Evolutionary conservation across 2,113 vertebrate genomes (phyloP).

Genomic region (Gobiocypris rarus): DNA sequence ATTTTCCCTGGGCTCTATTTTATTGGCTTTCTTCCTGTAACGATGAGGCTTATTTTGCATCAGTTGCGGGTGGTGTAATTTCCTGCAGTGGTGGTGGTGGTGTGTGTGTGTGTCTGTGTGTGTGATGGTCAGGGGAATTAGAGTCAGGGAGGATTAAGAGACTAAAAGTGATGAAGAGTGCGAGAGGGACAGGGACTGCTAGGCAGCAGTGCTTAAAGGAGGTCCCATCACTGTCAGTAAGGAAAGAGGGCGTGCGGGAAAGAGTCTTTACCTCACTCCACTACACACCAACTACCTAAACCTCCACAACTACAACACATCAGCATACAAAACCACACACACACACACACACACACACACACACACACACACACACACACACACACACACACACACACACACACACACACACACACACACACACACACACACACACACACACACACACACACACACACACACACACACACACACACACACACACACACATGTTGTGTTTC

Average conservation of each 20-base stretch:
- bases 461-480: constrained; percentile 21
- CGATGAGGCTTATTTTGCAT: constrained; percentile 42
- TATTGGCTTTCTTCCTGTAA: constrained; percentile 34
- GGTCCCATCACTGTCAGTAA: constrained; percentile 38
- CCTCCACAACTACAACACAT: constrained; percentile 1
- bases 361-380: not conserved
- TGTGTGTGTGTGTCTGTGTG: constrained; percentile 5
- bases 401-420: too few relatives aligned
- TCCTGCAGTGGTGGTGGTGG: constrained; percentile 28
- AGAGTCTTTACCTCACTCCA: constrained; percentile 42
- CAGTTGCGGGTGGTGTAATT: constrained; percentile 42
- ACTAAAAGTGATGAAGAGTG: constrained; percentile 44
- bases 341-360: not conserved
- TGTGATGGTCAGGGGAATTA: constrained; percentile 38
- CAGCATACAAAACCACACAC: constrained; percentile 3
- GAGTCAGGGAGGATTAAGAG: constrained; percentile 45
- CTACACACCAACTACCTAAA: constrained; percentile 41
- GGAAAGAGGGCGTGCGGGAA: not conserved
- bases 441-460: not conserved
- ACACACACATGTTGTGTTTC: too few relatives aligned
- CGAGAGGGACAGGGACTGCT: not conserved
- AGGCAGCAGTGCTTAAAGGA: constrained; percentile 34
- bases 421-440: not conserved
- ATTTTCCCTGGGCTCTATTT: constrained; percentile 26
- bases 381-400: not conserved